Evolutionary conservation across 2,888 invertebrate genomes (phyloP).

Genomic region (Celastrina argiolus): DNA sequence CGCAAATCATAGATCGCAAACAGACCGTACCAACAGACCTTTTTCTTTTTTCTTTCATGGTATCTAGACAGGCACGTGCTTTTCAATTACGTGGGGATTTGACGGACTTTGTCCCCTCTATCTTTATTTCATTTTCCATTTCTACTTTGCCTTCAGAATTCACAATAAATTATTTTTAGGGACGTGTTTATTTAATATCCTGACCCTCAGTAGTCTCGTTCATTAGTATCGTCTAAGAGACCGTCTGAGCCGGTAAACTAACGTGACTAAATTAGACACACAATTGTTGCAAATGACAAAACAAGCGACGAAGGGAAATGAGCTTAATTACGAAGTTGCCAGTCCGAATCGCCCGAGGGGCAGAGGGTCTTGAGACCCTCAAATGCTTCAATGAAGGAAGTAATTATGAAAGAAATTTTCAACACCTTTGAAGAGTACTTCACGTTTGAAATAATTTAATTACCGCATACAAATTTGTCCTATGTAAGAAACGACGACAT

Average conservation of each 20-base stretch:
- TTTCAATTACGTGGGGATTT: conserved; percentile 50
- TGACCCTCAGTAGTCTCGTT: background rate
- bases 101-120: conserved; percentile 48
- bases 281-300: conserved; percentile 59
- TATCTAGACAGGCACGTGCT: conserved; percentile 46
- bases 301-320: conserved; percentile 64
- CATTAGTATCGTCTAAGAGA: conserved; percentile 34
- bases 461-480: conserved; percentile 7
- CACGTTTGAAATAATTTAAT: conserved; percentile 36
- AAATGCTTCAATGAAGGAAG: conserved; percentile 62
- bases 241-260: conserved; percentile 24
- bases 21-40: conserved; percentile 55
- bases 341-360: conserved; percentile 58
- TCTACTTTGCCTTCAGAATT: background rate
- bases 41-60: conserved; percentile 59
- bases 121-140: conserved; percentile 11
- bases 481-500: background rate
- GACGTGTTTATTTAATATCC: background rate
- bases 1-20: conserved; percentile 68
- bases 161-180: background rate
- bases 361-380: conserved; percentile 57
- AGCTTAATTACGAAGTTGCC: conserved; percentile 71
- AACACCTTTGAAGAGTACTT: conserved; percentile 52
- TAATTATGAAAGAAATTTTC: conserved; percentile 65
- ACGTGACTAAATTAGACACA: conserved; percentile 43